phyloP scores from a whole-genome alignment of 2,888 invertebrate species.

The Ecliptopera silaceata region DNA sequence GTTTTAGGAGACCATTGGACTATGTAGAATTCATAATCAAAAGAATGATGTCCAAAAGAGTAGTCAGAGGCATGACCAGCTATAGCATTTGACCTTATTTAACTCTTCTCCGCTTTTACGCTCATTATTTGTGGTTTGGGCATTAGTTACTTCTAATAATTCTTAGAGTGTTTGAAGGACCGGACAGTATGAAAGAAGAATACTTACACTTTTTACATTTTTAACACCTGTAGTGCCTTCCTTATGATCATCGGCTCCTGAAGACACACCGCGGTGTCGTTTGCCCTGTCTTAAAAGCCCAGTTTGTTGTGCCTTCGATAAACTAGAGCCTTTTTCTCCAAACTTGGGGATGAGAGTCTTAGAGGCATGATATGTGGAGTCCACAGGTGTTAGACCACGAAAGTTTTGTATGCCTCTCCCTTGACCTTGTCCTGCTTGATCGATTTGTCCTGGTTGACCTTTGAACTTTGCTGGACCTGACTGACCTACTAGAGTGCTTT shows the following conservation, averaged over 20 bases:
- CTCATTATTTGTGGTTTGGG: too few species aligned
- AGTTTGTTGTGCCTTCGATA: slow-evolving; percentile 1
- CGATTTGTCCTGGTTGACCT: too few species aligned
- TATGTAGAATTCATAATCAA: too few species aligned
- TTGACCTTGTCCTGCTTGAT: neutral
- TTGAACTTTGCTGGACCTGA: neutral
- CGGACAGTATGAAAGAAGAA: too few species aligned
- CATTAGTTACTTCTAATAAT: too few species aligned
- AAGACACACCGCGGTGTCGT: neutral
- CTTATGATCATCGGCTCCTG: neutral
- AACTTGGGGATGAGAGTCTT: neutral
- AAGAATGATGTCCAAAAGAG: too few species aligned
- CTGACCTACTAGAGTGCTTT: neutral
- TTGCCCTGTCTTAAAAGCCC: neutral
- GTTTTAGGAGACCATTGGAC: too few species aligned
- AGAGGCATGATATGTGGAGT: neutral
- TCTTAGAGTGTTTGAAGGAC: too few species aligned
- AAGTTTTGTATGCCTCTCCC: neutral
- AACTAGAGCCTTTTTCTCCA: neutral
- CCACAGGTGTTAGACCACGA: neutral
- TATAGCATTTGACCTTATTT: too few species aligned
- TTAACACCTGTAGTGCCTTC: neutral
- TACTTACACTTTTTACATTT: neutral
- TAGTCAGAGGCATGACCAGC: too few species aligned
- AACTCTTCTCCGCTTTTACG: too few species aligned